Percentiles rank a stretch among this genome's conserved stretches.
phyloP scores from a whole-genome alignment of 2,888 invertebrate species.

The Resseliella maxima region DNA sequence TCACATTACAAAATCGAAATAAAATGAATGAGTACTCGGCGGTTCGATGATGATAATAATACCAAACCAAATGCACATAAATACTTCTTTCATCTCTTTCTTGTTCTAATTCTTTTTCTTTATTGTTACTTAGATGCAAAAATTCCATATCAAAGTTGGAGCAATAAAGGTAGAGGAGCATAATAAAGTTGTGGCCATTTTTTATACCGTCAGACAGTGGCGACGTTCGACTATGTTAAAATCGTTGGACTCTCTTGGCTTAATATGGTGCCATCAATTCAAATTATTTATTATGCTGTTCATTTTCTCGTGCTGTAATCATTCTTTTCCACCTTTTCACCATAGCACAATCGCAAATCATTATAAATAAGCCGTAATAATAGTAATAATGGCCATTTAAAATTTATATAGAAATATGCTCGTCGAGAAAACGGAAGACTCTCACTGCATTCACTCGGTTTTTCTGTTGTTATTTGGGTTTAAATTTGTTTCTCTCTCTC shows the following conservation, averaged over 20 bases:
- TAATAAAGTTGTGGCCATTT: not conserved
- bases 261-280: conserved; percentile 48
- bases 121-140: too few species aligned
- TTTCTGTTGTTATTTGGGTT: too few species aligned
- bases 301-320: not conserved
- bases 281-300: conserved; percentile 39
- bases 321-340: conserved; percentile 36
- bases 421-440: not conserved
- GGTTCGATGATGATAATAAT: not conserved
- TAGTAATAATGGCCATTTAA: not conserved
- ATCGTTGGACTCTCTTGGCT: not conserved
- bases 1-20: too few species aligned
- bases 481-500: not conserved
- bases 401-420: not conserved
- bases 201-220: conserved; percentile 4
- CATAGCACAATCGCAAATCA: not conserved
- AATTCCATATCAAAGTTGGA: not conserved
- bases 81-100: too few species aligned
- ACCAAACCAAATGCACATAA: not conserved
- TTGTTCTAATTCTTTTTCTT: too few species aligned
- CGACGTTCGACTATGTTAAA: not conserved
- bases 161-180: not conserved
- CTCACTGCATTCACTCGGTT: not conserved
- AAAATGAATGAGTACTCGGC: too few species aligned
- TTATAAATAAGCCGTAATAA: conserved; percentile 27